phyloP scores from a whole-genome alignment of 1,140 invertebrate genomes.

The Caenorhabditis briggsae region DNA sequence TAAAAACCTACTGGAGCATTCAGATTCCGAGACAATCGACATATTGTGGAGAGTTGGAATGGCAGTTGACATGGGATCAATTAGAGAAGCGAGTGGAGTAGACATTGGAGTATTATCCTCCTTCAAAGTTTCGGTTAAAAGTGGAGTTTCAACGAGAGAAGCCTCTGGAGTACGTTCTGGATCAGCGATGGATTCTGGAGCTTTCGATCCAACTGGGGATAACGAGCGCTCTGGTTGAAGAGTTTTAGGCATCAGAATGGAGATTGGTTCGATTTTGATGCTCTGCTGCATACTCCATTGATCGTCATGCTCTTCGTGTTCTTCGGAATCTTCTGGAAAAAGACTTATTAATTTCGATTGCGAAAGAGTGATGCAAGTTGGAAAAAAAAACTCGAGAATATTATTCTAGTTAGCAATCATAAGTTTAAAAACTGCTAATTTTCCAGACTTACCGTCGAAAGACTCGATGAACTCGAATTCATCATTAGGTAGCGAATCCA shows the following conservation, averaged over 20 bases:
- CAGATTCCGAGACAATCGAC: background rate
- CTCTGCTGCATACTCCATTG: background rate
- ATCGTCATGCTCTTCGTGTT: background rate
- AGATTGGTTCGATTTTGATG: conserved; percentile 39
- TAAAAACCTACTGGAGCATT: conserved; percentile 6
- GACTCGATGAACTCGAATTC: conserved; percentile 17
- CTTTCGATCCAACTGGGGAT: conserved; percentile 27
- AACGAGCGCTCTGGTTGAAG: background rate
- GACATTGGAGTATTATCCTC: background rate
- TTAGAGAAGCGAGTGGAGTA: background rate
- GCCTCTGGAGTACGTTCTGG: conserved; percentile 13
- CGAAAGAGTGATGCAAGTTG: conserved; percentile 15
- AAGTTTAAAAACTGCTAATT: too few species aligned
- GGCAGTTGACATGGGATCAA: background rate
- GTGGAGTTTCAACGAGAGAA: conserved; percentile 2
- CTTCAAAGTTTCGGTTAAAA: conserved; percentile 7
- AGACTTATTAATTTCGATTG: background rate
- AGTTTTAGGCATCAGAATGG: background rate
- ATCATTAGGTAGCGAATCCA: conserved; percentile 11
- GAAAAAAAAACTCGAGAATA: too few species aligned
- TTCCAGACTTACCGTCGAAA: conserved; percentile 16
- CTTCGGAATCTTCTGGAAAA: conserved; percentile 7
- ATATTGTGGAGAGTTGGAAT: conserved; percentile 17
- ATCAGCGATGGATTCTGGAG: conserved; percentile 1
- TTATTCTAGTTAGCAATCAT: too few species aligned